Percentiles rank a stretch among this genome's conserved stretches.
phyloP scores from a whole-genome alignment of 2,888 invertebrate species.

The Ichneumoninae sp. region DNA sequence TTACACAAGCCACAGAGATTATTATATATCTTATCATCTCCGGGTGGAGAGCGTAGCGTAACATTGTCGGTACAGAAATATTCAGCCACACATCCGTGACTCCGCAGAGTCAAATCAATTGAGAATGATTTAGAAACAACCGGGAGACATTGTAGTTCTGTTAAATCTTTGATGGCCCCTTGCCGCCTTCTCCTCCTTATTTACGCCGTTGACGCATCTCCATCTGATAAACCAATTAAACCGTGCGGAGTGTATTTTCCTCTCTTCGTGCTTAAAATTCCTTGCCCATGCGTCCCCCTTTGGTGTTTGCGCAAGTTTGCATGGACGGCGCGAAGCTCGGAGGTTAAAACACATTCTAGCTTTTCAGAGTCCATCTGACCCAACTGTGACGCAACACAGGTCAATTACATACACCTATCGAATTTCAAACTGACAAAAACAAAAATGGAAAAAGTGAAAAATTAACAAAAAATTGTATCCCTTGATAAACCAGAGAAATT shows the following conservation, averaged over 20 bases:
- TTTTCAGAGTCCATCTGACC: background rate
- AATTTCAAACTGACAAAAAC: no score
- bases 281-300: background rate
- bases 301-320: background rate
- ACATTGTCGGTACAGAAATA: background rate
- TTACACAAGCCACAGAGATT: background rate
- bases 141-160: background rate
- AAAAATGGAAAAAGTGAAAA: background rate
- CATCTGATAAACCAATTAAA: background rate
- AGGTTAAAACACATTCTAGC: background rate
- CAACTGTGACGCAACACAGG: background rate
- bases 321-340: background rate
- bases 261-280: background rate
- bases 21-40: background rate
- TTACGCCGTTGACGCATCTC: background rate
- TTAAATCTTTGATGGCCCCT: background rate
- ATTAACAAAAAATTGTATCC: background rate
- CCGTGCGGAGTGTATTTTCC: background rate
- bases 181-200: background rate
- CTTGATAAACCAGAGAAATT: background rate
- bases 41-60: background rate
- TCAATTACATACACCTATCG: no score
- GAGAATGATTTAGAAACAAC: slow-evolving; percentile 37
- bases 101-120: slow-evolving; percentile 13
- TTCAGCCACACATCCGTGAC: background rate